Evolutionary conservation across 2,888 invertebrate genomes (phyloP), one percentile per base, ranked within the genome.

Genomic region (Tuberolachnus salignus): DNA sequence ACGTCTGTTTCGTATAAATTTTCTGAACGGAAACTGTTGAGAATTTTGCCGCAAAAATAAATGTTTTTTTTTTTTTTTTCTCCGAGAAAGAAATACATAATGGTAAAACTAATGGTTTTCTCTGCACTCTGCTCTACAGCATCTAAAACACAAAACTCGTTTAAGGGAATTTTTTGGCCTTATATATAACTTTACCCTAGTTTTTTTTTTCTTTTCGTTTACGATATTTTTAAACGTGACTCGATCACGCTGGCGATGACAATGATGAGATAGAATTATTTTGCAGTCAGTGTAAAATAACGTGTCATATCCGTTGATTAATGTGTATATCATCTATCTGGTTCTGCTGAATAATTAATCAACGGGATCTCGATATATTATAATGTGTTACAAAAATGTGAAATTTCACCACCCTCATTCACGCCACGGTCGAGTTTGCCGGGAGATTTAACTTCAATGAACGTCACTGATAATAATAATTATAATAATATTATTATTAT

Each of bases 231-330:
- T 10, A 16, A 21, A 42, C 6, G 19, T 44, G 21, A 70, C 16
- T 57, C 16, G 9, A 44, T 21, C 16, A 19, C 9, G 10, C 16
- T 10, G 14, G 1, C 34, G 34, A 34, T 34, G 34, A 34, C 34
- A 6, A 34, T 6, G 34, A 34, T 6, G 34, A 34, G 16, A 57
- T 1, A 19, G 23, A n/a, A 70, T 23, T 44, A n/a, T 57, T 44
- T 23, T n/a, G 21, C 16, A 44, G 21, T 44, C 55, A 44, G 11
- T 44, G 11, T 57, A 44, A 55, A 66, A 44, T n/a, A 44, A 34
- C 34, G 34, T 57, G 44, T 23, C 55, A 70, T 13, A 23, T 13
- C 16, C 44, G 16, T 44, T 70, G 42, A 70, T 69, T 69, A 69
- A 69, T 69, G 44, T 70, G 6, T 34, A 6, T 34, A 6, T 34